Evolutionary conservation across 2,888 invertebrate species (phyloP).

Genomic region (Caenorhabditis japonica): DNA sequence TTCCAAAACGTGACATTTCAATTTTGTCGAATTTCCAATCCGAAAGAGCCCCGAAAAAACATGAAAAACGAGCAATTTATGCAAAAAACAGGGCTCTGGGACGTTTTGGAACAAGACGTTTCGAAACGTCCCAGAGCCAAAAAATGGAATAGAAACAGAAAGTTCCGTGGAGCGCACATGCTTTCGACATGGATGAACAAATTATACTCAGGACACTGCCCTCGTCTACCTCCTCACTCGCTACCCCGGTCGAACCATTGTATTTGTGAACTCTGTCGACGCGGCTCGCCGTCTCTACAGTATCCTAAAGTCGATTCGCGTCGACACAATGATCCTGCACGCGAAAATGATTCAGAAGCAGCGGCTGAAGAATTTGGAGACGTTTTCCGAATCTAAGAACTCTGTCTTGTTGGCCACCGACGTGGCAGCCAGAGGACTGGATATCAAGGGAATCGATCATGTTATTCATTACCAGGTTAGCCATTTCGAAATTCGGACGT

Average conservation of each 20-base stretch:
- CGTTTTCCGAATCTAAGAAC: conserved; percentile 80
- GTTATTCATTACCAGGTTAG: conserved; percentile 90
- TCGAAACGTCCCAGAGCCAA: too few species aligned
- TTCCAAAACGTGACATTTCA: too few species aligned
- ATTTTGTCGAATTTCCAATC: too few species aligned
- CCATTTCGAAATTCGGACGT: too few species aligned
- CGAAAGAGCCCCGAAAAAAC: too few species aligned
- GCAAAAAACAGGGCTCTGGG: too few species aligned
- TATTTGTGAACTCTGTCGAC: conserved; percentile 88
- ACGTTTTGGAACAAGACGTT: too few species aligned
- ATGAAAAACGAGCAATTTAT: too few species aligned
- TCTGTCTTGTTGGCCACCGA: conserved; percentile 91
- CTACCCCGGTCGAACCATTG: conserved; percentile 91
- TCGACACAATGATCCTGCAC: conserved; percentile 82
- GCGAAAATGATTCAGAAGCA: conserved; percentile 91
- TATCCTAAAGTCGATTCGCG: conserved; percentile 75
- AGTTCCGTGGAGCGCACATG: too few species aligned
- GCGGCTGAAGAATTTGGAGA: conserved; percentile 91
- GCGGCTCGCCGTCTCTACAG: conserved; percentile 82
- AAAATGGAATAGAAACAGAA: too few species aligned
- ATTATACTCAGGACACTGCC: conserved; percentile 86
- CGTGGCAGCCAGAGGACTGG: conserved; percentile 95
- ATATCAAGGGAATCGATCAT: conserved; percentile 92
- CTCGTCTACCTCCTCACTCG: conserved; percentile 89
- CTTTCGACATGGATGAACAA: too few species aligned